Conservation (phyloP, 2,888 invertebrate genomes). For the Ochlodes sylvanus region DNA sequence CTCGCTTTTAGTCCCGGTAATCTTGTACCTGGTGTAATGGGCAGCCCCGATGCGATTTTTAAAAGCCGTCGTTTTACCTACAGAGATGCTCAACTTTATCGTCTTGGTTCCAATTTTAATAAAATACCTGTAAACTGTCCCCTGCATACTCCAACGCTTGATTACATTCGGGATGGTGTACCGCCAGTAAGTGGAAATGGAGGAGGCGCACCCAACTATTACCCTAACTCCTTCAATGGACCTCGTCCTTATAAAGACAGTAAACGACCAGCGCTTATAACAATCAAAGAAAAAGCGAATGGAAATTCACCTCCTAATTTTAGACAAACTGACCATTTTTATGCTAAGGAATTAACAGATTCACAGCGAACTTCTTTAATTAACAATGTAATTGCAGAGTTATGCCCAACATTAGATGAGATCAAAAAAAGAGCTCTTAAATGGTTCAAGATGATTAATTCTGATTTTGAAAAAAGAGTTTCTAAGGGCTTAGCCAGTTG, state of each 20-base stretch:
- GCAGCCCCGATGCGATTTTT: slow-evolving; percentile 95
- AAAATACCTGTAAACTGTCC: slow-evolving; percentile 97
- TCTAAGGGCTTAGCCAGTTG: slow-evolving; percentile 66
- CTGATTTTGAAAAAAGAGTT: slow-evolving; percentile 88
- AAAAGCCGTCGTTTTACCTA: slow-evolving; percentile 92
- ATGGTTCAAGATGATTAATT: slow-evolving; percentile 90
- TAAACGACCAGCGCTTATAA: slow-evolving; percentile 75
- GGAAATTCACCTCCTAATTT: slow-evolving; percentile 90
- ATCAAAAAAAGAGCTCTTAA: slow-evolving; percentile 91
- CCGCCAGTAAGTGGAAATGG: slow-evolving; percentile 90
- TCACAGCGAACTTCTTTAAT: slow-evolving; percentile 89
- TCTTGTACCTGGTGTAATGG: slow-evolving; percentile 93
- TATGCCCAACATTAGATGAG: slow-evolving; percentile 86
- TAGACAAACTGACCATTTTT: slow-evolving; percentile 91
- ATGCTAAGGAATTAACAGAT: slow-evolving; percentile 89
- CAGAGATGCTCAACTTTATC: slow-evolving; percentile 91
- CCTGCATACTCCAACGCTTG: slow-evolving; percentile 74
- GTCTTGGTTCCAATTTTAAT: slow-evolving; percentile 94
- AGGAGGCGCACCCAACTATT: slow-evolving; percentile 95
- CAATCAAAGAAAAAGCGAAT: slow-evolving; percentile 83
- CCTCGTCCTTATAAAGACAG: slow-evolving; percentile 87
- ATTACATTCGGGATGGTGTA: slow-evolving; percentile 94
- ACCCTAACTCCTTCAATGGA: slow-evolving; percentile 95
- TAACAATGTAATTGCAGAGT: slow-evolving; percentile 58
- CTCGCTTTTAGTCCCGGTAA: slow-evolving; percentile 93